These are phyloP conservation scores for Tachina lurida DNA, from an alignment of 2,888 invertebrate genomes.

Conservation along the genomic window DNA sequence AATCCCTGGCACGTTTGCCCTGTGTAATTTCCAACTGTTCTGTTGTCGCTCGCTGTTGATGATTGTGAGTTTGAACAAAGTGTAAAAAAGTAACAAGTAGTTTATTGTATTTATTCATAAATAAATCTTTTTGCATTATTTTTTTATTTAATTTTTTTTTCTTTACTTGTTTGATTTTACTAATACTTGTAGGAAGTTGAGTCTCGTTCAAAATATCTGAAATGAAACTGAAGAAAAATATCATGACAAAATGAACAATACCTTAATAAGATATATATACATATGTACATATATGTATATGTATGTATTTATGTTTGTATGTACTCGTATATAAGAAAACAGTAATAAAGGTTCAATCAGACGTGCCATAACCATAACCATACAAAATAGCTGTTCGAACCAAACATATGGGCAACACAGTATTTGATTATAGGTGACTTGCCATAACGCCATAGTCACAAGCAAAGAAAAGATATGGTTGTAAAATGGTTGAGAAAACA, in stretches of 20 bases:
- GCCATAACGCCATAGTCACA: too few species aligned
- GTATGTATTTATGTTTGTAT: too few species aligned
- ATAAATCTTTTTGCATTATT: slow-evolving; percentile 59
- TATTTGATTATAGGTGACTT: too few species aligned
- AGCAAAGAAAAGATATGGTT: too few species aligned
- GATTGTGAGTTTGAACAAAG: slow-evolving; percentile 64
- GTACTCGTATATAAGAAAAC: too few species aligned
- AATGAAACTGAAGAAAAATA: slow-evolving; percentile 55
- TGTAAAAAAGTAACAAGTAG: slow-evolving; percentile 77
- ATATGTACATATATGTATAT: neutral
- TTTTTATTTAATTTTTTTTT: slow-evolving; percentile 47
- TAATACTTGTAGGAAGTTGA: slow-evolving; percentile 80
- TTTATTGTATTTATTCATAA: slow-evolving; percentile 67
- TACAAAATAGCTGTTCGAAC: too few species aligned
- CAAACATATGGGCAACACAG: too few species aligned
- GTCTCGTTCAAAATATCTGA: slow-evolving; percentile 53
- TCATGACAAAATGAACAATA: slow-evolving; percentile 73
- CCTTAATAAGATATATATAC: neutral
- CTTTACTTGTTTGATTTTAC: slow-evolving; percentile 46
- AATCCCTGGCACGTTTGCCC: slow-evolving; percentile 74
- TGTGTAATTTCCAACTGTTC: slow-evolving; percentile 57
- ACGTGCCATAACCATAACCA: too few species aligned
- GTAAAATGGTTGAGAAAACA: too few species aligned
- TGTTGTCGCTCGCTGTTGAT: slow-evolving; percentile 29
- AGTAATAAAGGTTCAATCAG: too few species aligned